Evolutionary conservation across 2,888 invertebrate species (phyloP), one percentile per base, ranked within the genome.

Genomic region (Ophioninae sp.): DNA sequence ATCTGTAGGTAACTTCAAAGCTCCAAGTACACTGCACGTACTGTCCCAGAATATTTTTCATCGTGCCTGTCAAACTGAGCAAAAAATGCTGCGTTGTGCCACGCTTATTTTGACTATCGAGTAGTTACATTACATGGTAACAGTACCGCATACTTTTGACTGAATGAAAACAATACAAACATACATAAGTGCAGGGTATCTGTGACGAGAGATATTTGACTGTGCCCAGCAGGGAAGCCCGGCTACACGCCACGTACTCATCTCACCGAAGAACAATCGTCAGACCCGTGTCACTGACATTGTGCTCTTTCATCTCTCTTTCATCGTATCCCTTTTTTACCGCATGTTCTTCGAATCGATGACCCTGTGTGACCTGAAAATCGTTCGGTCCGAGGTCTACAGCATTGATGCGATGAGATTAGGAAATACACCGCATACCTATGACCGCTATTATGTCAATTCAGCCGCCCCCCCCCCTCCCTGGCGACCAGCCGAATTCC

Each of bases 61-160:
- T 44, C 41, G 22, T 67, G 22, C 20, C 13, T 44, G 41, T 13
- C 22, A 37, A 13, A 37, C n/a, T 39, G 39, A 37, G 9, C 44
- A 81, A 81, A 84, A 85, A 82, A 75, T 82, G 82, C 85, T 82
- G 82, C 73, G 81, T 83, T 81, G 81, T 82, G 79, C 82, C 68
- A 68, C 63, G 37, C 67, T 65, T 67, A 73, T 64, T 79, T 74
- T 56, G 51, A 68, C 56, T 63, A 59, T 30, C 58, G 51, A 61
- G 59, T 20, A 39, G 41, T 30, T 67, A 61, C n/a, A 41, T 58
- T 58, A 64, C 22, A 41, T 39, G 20, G 17, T 72, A 67, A 30
- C 39, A 13, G 41, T 56, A 30, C 30, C 10, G 65, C 39, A 44
- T 68, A 68, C 44, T 59, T 44, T 22, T 61, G 61, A 17, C 41